These are phyloP conservation scores for Megalops atlanticus DNA, from an alignment of 2,113 vertebrate genomes.

Conservation along the genomic window DNA sequence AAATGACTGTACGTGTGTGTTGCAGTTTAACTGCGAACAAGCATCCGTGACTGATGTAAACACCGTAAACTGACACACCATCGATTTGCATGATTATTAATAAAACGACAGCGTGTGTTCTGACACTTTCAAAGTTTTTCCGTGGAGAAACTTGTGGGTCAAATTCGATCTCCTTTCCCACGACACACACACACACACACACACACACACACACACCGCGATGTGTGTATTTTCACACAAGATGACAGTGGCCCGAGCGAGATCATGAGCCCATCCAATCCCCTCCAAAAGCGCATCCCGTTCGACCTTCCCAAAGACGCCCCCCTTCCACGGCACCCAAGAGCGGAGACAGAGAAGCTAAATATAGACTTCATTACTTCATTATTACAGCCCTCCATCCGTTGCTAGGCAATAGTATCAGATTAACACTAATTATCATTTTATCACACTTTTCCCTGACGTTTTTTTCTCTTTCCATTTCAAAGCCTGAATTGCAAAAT, in stretches of 20 bases:
- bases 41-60: too few species aligned
- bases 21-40: too few species aligned
- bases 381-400: slow-evolving; percentile 45
- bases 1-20: too few species aligned
- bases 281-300: slow-evolving; percentile 8
- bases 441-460: slow-evolving; percentile 45
- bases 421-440: slow-evolving; percentile 62
- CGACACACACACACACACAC: too few species aligned
- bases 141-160: too few species aligned
- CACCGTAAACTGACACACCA: too few species aligned
- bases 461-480: slow-evolving; percentile 23
- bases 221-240: too few species aligned
- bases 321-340: background rate
- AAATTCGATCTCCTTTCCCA: too few species aligned
- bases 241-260: slow-evolving; percentile 78
- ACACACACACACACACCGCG: too few species aligned
- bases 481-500: slow-evolving; percentile 31
- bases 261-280: slow-evolving; percentile 74
- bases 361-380: slow-evolving; percentile 55
- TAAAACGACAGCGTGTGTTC: too few species aligned
- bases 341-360: slow-evolving; percentile 34
- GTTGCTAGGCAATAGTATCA: slow-evolving; percentile 62
- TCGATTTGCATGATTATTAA: too few species aligned
- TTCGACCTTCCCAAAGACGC: background rate
- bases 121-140: too few species aligned